A percentile compares a stretch with the other conserved stretches of the same genome.
phyloP scores from a whole-genome alignment of 1,140 invertebrate species.

The Pollicipes pollicipes region DNA sequence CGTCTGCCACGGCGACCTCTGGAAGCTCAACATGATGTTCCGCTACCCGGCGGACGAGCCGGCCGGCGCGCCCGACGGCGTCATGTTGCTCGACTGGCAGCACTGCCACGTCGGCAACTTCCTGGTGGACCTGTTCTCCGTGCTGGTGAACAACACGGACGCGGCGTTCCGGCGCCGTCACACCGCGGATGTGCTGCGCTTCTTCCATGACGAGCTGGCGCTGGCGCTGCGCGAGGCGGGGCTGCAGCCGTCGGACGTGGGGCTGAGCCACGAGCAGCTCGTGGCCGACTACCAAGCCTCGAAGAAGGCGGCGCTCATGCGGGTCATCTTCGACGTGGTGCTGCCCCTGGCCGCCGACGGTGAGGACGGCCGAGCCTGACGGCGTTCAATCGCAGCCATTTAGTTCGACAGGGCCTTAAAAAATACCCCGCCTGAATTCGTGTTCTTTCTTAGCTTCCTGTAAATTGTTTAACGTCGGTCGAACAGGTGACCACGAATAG shows the following conservation, averaged over 20 bases:
- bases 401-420: no score
- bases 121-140: constrained; percentile 4
- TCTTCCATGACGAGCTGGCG: neutral
- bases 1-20: neutral
- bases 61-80: neutral
- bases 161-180: neutral
- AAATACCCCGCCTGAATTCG: no score
- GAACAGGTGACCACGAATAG: no score
- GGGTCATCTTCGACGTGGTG: constrained; percentile 3
- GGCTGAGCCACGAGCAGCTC: neutral
- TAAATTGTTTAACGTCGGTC: no score
- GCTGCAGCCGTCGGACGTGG: neutral
- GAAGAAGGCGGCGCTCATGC: neutral
- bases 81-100: constrained; percentile 4
- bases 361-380: neutral
- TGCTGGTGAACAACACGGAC: constrained; percentile 6
- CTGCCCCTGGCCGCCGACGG: neutral
- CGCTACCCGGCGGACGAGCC: neutral
- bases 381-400: no score
- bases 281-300: neutral
- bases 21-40: constrained; percentile 3
- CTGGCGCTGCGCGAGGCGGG: neutral
- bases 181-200: neutral
- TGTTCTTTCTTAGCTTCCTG: no score
- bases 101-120: neutral